These are phyloP conservation scores for Neosilurus hyrtlii DNA, from an alignment of 2,797 vertebrate genomes.

Conservation along the genomic window DNA sequence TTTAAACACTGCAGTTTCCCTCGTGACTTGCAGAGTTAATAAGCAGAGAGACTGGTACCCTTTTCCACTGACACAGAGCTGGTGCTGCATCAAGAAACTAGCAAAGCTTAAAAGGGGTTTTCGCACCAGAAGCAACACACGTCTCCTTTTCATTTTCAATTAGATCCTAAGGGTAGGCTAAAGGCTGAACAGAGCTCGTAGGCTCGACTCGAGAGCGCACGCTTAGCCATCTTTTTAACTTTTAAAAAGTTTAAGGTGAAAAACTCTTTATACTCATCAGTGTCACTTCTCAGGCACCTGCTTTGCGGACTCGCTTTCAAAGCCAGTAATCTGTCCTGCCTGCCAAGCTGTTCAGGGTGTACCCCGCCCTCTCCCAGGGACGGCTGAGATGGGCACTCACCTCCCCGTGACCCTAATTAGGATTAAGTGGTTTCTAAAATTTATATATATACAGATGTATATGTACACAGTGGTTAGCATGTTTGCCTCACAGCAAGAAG, in stretches of 20 bases:
- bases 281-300: background rate
- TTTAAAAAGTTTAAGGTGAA: background rate
- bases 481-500: too few species aligned
- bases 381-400: too few species aligned
- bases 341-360: too few species aligned
- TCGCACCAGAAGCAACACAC: background rate
- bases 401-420: too few species aligned
- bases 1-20: slow-evolving; percentile 33
- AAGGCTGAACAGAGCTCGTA: background rate
- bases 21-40: slow-evolving; percentile 44
- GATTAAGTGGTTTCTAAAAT: too few species aligned
- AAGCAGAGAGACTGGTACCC: slow-evolving; percentile 7
- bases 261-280: background rate
- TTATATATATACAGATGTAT: too few species aligned
- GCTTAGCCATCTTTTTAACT: background rate
- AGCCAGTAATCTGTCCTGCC: too few species aligned
- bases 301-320: too few species aligned
- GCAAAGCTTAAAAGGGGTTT: slow-evolving; percentile 11
- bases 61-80: background rate
- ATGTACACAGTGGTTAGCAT: too few species aligned
- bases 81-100: background rate
- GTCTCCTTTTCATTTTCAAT: slow-evolving; percentile 2
- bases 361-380: too few species aligned
- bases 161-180: background rate
- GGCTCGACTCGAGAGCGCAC: background rate